Conservation (phyloP, 1,140 invertebrate genomes). For the Heliconius hermathena region DNA sequence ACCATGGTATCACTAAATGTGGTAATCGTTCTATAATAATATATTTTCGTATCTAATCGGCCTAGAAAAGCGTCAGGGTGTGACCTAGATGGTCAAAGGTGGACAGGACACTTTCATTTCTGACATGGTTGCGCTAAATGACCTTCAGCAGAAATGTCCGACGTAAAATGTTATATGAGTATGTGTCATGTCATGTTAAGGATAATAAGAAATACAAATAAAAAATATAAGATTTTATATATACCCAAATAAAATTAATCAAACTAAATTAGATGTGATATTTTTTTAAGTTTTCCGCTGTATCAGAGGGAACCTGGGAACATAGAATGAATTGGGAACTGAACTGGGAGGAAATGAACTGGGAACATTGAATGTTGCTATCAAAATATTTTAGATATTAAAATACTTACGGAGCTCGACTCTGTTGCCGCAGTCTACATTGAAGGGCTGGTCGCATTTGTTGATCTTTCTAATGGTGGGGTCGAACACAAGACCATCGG, state of each 20-base stretch:
- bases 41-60: constrained; percentile 46
- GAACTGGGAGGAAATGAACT: too few relatives aligned
- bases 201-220: neutral
- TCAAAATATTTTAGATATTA: neutral
- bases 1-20: neutral
- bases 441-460: constrained; percentile 95
- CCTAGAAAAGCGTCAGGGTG: constrained; percentile 67
- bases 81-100: constrained; percentile 74
- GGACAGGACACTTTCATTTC: constrained; percentile 70
- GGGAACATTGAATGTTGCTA: too few relatives aligned
- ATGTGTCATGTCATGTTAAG: neutral
- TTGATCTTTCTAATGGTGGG: constrained; percentile 91
- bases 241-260: too few relatives aligned
- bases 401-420: constrained; percentile 91
- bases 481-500: constrained; percentile 94
- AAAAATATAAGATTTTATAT: neutral
- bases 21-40: constrained; percentile 19
- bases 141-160: constrained; percentile 35
- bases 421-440: constrained; percentile 93
- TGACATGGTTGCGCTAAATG: constrained; percentile 47
- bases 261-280: too few relatives aligned
- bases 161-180: neutral
- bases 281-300: too few relatives aligned
- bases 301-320: too few relatives aligned
- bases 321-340: too few relatives aligned